phyloP scores from a whole-genome alignment of 2,113 vertebrate genomes.

The Apistogramma diplotaenia region DNA sequence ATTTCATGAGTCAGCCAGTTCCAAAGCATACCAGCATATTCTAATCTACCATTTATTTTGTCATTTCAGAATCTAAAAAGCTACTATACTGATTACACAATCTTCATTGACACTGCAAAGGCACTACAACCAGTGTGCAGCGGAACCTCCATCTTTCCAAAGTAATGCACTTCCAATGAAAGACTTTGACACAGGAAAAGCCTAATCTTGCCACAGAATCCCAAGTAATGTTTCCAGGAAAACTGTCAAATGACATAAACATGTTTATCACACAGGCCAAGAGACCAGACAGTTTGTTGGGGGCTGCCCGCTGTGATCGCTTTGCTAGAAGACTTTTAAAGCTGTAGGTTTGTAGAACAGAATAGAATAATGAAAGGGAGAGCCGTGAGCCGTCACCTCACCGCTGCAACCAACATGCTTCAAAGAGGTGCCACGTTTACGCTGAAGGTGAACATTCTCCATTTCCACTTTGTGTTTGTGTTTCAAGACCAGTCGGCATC shows the following conservation, averaged over 20 bases:
- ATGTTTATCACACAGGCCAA: neutral
- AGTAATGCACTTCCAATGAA: neutral
- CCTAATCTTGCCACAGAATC: neutral
- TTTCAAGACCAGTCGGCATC: too few species aligned
- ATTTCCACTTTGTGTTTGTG: too few species aligned
- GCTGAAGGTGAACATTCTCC: too few species aligned
- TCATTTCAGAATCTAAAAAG: neutral
- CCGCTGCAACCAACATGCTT: too few species aligned
- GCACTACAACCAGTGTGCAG: neutral
- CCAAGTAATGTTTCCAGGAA: neutral
- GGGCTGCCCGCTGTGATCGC: too few species aligned
- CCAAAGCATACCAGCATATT: neutral
- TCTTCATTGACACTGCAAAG: too few species aligned
- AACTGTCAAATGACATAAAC: neutral
- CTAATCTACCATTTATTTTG: neutral
- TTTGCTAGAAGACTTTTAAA: too few species aligned
- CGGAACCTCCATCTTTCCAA: neutral
- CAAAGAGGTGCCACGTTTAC: too few species aligned
- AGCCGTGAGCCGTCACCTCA: too few species aligned
- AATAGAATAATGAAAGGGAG: too few species aligned
- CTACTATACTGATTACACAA: neutral
- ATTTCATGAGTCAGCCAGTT: neutral
- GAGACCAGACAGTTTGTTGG: neutral
- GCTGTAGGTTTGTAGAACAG: too few species aligned
- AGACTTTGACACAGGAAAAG: neutral